Conservation (phyloP, 2,797 vertebrate genomes). For the Saguinus oedipus region DNA sequence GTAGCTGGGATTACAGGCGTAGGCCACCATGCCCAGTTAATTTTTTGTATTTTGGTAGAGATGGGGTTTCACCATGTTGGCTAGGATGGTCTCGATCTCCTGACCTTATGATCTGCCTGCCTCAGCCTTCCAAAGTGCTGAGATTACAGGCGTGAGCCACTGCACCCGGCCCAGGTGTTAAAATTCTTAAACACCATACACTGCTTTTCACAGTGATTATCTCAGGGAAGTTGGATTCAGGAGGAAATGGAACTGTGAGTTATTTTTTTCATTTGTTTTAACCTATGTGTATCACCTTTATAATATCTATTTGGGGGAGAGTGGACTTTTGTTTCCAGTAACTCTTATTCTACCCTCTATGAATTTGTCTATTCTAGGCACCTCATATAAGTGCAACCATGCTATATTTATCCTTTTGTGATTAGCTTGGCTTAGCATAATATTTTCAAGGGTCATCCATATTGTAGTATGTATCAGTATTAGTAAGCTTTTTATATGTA, state of each 20-base stretch:
- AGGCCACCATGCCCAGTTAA: too few species aligned
- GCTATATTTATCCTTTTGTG: background rate
- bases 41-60: too few species aligned
- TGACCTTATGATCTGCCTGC: too few species aligned
- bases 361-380: background rate
- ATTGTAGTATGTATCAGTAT: background rate
- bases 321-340: background rate
- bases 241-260: background rate
- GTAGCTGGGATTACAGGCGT: too few species aligned
- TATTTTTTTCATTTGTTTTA: conserved; percentile 1
- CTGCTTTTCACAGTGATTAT: background rate
- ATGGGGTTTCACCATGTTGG: too few species aligned
- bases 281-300: background rate
- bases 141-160: too few species aligned
- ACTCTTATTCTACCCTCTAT: background rate
- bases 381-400: background rate
- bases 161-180: background rate
- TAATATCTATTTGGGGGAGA: background rate
- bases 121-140: too few species aligned
- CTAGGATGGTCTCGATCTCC: too few species aligned
- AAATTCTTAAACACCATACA: background rate
- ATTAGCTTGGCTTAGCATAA: background rate
- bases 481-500: background rate
- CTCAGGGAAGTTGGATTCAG: background rate
- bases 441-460: background rate